Percentiles rank a stretch among this genome's conserved stretches.
Evolutionary conservation across 2,888 invertebrate species (phyloP).

Genomic region (Nomada ruficornis): DNA sequence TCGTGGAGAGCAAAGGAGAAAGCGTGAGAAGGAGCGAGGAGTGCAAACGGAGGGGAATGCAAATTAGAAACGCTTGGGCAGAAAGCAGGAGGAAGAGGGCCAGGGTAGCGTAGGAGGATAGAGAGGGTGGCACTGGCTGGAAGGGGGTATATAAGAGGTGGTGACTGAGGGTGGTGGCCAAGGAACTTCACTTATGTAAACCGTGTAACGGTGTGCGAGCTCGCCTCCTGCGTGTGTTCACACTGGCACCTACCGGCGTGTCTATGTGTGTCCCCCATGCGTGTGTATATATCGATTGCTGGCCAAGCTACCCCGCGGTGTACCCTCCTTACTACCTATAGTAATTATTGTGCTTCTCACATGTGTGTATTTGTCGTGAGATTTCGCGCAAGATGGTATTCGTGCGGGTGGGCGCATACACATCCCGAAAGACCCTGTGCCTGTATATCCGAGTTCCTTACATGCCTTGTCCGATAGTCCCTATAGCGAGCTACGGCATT

Average conservation of each 20-base stretch:
- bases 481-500: slow-evolving; percentile 74
- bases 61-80: slow-evolving; percentile 84
- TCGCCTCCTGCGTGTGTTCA: slow-evolving; percentile 69
- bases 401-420: slow-evolving; percentile 57
- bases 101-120: slow-evolving; percentile 60
- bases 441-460: slow-evolving; percentile 76
- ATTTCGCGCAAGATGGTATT: slow-evolving; percentile 78
- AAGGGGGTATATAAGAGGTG: slow-evolving; percentile 74
- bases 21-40: slow-evolving; percentile 68
- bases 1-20: slow-evolving; percentile 54
- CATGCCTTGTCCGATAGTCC: slow-evolving; percentile 80
- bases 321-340: slow-evolving; percentile 76
- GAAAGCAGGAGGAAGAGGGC: slow-evolving; percentile 76
- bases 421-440: slow-evolving; percentile 46
- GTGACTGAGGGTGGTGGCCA: slow-evolving; percentile 78
- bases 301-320: slow-evolving; percentile 78
- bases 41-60: slow-evolving; percentile 83
- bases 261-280: slow-evolving; percentile 63
- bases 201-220: slow-evolving; percentile 73
- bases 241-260: slow-evolving; percentile 32
- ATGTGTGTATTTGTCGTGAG: slow-evolving; percentile 82
- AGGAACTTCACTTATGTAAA: slow-evolving; percentile 83
- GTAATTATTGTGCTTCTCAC: slow-evolving; percentile 82
- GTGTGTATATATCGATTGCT: slow-evolving; percentile 83
- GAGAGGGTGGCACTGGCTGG: slow-evolving; percentile 63